Percentiles rank a stretch among this genome's conserved stretches.
These are phyloP conservation scores for Odontomyia ornata DNA, from an alignment of 2,888 invertebrate species.

Conservation along the genomic window DNA sequence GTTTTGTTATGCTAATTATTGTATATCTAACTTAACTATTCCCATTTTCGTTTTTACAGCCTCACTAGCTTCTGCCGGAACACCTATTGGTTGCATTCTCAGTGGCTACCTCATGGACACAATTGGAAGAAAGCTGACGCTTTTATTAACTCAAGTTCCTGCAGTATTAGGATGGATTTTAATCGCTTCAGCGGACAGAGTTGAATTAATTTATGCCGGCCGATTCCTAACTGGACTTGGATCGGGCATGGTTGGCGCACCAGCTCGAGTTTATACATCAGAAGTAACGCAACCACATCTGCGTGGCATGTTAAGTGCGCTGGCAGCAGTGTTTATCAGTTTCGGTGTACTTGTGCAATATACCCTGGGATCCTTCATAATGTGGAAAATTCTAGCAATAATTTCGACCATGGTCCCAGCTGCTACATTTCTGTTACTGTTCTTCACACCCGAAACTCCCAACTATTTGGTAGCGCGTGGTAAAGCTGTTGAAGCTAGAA, in stretches of 20 bases:
- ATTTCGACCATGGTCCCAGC: constrained; percentile 71
- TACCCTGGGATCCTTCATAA: constrained; percentile 68
- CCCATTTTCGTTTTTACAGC: no score
- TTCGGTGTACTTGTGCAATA: constrained; percentile 75
- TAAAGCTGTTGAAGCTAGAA: constrained; percentile 69
- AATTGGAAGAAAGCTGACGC: constrained; percentile 71
- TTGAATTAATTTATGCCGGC: constrained; percentile 70
- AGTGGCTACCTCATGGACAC: constrained; percentile 77
- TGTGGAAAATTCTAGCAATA: constrained; percentile 73
- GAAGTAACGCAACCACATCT: constrained; percentile 78
- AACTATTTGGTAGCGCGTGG: constrained; percentile 73
- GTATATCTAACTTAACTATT: no score
- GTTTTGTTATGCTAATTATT: no score
- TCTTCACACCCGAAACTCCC: constrained; percentile 77
- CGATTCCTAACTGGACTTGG: constrained; percentile 74
- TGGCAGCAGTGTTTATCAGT: constrained; percentile 77
- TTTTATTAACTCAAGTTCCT: constrained; percentile 73
- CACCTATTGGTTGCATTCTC: constrained; percentile 75
- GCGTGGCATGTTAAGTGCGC: constrained; percentile 77
- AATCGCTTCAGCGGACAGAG: constrained; percentile 69
- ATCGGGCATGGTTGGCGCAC: constrained; percentile 78
- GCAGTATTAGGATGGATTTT: constrained; percentile 75
- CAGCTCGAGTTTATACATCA: constrained; percentile 75
- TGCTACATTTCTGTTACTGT: constrained; percentile 69
- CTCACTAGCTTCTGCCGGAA: constrained; percentile 72